These are phyloP conservation scores for Xestobium rufovillosum DNA, from an alignment of 2,888 invertebrate genomes.

Conservation along the genomic window DNA sequence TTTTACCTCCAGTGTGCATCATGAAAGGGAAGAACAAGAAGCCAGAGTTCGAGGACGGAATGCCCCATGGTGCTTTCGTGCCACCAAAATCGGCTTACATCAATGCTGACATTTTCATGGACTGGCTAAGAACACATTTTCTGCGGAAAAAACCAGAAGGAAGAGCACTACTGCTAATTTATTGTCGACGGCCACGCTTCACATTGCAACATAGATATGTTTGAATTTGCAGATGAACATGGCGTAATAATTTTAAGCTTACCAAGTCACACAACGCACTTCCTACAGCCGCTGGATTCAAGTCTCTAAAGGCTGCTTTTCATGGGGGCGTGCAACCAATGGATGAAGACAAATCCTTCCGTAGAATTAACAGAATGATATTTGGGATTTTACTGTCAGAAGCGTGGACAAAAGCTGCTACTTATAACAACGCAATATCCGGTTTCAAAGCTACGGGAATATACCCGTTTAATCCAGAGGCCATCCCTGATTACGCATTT, in stretches of 20 bases:
- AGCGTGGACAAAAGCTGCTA: constrained; percentile 2
- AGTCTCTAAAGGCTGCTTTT: constrained; percentile 3
- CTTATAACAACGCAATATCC: constrained; percentile 1
- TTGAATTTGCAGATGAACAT: constrained; percentile 2
- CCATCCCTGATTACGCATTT: constrained; percentile 3
- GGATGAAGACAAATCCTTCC: constrained; percentile 3
- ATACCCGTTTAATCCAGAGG: constrained; percentile 3
- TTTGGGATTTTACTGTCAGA: constrained; percentile 3
- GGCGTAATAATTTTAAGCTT: constrained; percentile 3
- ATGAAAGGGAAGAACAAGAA: constrained; percentile 1
- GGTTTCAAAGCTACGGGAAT: constrained; percentile 3
- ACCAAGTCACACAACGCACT: constrained; percentile 3
- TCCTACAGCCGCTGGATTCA: constrained; percentile 2
- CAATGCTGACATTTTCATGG: too few relatives aligned
- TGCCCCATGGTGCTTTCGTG: constrained; percentile 2
- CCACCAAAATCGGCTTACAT: too few relatives aligned
- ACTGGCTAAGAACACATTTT: constrained; percentile 1
- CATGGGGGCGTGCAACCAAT: constrained; percentile 3
- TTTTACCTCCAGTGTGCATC: too few relatives aligned
- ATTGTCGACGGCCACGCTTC: constrained; percentile 3
- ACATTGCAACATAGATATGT: constrained; percentile 2
- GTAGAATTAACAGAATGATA: constrained; percentile 1
- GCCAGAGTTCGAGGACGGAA: constrained; percentile 3
- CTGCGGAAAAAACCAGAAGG: constrained; percentile 2
- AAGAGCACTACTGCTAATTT: neutral